Conservation (phyloP, 2,113 vertebrate genomes). For the Noturus placidus region DNA sequence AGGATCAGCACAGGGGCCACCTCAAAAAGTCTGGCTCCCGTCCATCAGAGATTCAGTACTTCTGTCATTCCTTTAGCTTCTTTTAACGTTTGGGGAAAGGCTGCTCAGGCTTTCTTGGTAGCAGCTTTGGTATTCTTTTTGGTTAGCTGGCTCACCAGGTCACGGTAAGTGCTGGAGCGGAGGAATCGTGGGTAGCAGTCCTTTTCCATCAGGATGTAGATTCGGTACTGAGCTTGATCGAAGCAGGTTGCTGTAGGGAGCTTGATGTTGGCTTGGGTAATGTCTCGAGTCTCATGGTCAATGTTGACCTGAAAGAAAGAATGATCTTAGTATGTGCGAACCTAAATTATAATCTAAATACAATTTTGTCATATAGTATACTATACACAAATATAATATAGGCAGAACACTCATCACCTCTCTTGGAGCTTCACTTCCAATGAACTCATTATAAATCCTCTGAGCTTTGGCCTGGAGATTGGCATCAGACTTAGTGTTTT, state of each 20-base stretch:
- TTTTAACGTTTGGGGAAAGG: not conserved
- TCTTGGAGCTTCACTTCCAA: constrained; percentile 83
- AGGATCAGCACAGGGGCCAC: not conserved
- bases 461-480: constrained; percentile 83
- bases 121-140: constrained; percentile 46
- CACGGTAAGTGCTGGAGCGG: constrained; percentile 71
- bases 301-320: constrained; percentile 81
- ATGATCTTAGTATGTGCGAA: constrained; percentile 31
- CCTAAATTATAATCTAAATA: not conserved
- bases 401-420: constrained; percentile 75
- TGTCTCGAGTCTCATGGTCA: constrained; percentile 87
- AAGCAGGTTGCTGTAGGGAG: constrained; percentile 77
- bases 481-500: constrained; percentile 73
- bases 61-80: constrained; percentile 3
- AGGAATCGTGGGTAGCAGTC: constrained; percentile 93
- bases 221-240: constrained; percentile 80
- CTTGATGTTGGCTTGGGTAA: constrained; percentile 81
- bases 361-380: not conserved
- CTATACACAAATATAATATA: not conserved
- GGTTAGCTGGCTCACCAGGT: constrained; percentile 75
- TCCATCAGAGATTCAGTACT: not conserved
- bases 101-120: constrained; percentile 64
- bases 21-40: constrained; percentile 14
- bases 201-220: constrained; percentile 93
- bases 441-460: constrained; percentile 90